phyloP scores from a whole-genome alignment of 2,797 vertebrate species.

The Phalloptychus januarius region DNA sequence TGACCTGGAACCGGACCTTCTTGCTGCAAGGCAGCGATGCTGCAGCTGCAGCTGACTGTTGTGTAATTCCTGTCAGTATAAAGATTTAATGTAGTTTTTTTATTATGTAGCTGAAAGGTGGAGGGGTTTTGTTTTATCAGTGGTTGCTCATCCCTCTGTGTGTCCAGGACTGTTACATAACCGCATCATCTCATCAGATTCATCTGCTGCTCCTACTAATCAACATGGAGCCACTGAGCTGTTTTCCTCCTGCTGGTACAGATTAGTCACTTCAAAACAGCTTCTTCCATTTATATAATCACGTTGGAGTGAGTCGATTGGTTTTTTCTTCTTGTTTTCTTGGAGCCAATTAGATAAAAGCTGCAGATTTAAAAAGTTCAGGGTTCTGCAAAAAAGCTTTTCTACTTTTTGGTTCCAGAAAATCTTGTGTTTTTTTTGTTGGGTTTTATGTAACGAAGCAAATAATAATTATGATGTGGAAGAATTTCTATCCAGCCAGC shows the following conservation, averaged over 20 bases:
- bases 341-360: background rate
- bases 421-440: background rate
- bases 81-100: background rate
- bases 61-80: background rate
- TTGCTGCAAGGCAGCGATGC: too few species aligned
- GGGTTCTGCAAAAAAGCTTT: background rate
- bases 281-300: conserved; percentile 17
- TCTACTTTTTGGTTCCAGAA: background rate
- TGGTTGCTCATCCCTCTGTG: conserved; percentile 43
- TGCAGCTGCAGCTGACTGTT: too few species aligned
- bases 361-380: background rate
- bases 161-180: conserved; percentile 65
- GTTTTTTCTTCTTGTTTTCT: background rate
- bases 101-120: background rate
- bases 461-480: background rate
- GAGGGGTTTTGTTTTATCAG: conserved; percentile 26
- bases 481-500: background rate
- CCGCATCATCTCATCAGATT: conserved; percentile 67
- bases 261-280: conserved; percentile 55
- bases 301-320: conserved; percentile 5
- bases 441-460: background rate
- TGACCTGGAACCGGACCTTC: too few species aligned
- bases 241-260: conserved; percentile 25
- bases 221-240: conserved; percentile 19
- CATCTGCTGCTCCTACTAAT: conserved; percentile 41